Percentiles rank a stretch among this genome's conserved stretches.
These are phyloP conservation scores for Dryobota labecula DNA, from an alignment of 2,888 invertebrate species.

Conservation along the genomic window DNA sequence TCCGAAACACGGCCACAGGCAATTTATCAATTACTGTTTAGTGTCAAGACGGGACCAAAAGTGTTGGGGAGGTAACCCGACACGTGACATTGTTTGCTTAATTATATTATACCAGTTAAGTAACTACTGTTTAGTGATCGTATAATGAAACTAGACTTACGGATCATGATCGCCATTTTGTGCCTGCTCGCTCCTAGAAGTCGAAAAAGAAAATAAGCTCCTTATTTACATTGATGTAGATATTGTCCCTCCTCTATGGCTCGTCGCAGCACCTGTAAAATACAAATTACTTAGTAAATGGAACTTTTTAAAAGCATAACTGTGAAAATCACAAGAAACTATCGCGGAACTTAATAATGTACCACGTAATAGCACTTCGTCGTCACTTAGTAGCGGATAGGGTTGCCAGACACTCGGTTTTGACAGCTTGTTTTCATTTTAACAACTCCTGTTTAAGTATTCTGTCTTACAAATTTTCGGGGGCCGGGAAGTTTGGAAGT, in stretches of 20 bases:
- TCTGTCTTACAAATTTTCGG: not conserved
- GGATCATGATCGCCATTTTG: conserved; percentile 74
- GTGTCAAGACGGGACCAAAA: not conserved
- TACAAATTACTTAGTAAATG: conserved; percentile 11
- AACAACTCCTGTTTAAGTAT: not conserved
- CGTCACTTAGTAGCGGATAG: conserved; percentile 33
- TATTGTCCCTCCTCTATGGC: conserved; percentile 37
- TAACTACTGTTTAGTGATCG: too few relatives aligned
- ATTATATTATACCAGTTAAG: not conserved
- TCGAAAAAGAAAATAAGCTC: conserved; percentile 26
- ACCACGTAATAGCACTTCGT: conserved; percentile 32
- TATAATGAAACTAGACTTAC: conserved; percentile 55
- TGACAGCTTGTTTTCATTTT: not conserved
- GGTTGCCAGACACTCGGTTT: conserved; percentile 16
- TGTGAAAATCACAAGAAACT: conserved; percentile 30
- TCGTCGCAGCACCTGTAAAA: conserved; percentile 62
- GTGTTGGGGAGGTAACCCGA: not conserved
- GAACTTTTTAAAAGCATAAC: conserved; percentile 13
- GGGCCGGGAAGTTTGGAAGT: too few relatives aligned
- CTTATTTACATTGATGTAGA: conserved; percentile 55
- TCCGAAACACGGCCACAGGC: too few relatives aligned
- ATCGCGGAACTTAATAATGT: conserved; percentile 40
- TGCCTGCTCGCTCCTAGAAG: conserved; percentile 29
- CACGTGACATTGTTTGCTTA: not conserved
- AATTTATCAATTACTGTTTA: not conserved